Conservation (phyloP, 2,113 vertebrate species). For the Gobio gobio region DNA sequence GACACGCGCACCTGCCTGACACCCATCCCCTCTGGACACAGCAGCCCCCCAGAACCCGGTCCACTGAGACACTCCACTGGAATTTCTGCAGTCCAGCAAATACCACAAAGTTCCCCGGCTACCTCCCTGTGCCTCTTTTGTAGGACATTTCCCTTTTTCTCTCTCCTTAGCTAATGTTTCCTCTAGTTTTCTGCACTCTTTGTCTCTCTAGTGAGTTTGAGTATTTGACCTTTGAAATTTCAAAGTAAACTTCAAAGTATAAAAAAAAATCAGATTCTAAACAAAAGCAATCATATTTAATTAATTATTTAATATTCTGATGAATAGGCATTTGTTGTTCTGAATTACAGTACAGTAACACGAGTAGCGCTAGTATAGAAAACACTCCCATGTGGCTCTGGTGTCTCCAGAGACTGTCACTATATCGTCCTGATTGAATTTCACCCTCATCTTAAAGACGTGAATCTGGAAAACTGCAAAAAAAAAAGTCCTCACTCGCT, state of each 20-base stretch:
- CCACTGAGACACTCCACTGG: constrained; percentile 74
- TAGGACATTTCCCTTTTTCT: constrained; percentile 67
- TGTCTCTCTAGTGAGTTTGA: background rate
- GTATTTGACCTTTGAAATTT: constrained; percentile 15
- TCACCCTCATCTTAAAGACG: constrained; percentile 26
- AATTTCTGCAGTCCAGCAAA: constrained; percentile 75
- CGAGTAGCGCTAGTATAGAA: background rate
- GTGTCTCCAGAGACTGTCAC: constrained; percentile 32
- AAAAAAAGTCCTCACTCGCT: constrained; percentile 9
- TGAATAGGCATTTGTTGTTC: background rate
- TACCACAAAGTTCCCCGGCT: constrained; percentile 70
- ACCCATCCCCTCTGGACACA: constrained; percentile 82
- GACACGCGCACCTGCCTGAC: constrained; percentile 87
- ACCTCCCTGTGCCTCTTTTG: constrained; percentile 67
- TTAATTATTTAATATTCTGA: background rate
- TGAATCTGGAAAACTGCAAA: constrained; percentile 33
- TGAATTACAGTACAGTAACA: background rate
- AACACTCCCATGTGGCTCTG: constrained; percentile 2
- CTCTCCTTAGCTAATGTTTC: constrained; percentile 38
- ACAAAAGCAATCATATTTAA: background rate
- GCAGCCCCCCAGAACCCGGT: constrained; percentile 76
- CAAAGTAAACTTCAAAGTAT: constrained; percentile 5
- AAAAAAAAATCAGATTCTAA: background rate
- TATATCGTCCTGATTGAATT: constrained; percentile 46
- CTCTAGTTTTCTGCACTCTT: background rate